Evolutionary conservation across 2,113 vertebrate genomes (phyloP), one percentile per base, ranked within the genome.

Genomic region (Scytalopus superciliaris): DNA sequence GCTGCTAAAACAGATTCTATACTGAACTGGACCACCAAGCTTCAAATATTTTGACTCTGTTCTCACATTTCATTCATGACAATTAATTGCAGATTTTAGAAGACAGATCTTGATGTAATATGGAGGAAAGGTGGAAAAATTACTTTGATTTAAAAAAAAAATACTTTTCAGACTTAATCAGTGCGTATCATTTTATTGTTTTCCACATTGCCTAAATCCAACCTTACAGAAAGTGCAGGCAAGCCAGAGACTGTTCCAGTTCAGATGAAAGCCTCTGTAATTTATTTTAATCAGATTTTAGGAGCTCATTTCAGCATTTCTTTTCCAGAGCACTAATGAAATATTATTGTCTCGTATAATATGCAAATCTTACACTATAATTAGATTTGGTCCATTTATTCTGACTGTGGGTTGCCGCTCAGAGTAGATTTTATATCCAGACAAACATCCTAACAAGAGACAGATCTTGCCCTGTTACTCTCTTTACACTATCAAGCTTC

Each of bases 201-300:
- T 88, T 88, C 56, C 15, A 33, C 25, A 12, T 49, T 78, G 39
- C 30, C 33, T 84, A 90, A 88, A 52, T 83, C 10, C 31, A 91
- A n/a, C 60, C 40, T 60, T 52, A 84, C 47, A 53, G 31, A 93
- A 93, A 86, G 30, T 17, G 16, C 28, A 86, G 60, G 27, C 37
- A 80, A 82, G 59, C 16, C 78, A 74, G 66, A 75, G 45, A 40
- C 52, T 66, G n/a, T 73, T 86, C 66, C n/a, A 52, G 33, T 83
- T 88, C 47, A 77, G 40, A 80, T 67, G n/a, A 67, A 86, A 83
- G 35, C 44, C 78, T 80, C 63, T 70, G 35, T 81, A 57, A 91
- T 94, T 87, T 39, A 78, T 69, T 85, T 91, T 76, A 87, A 18
- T 95, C 64, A 84, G 44, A 81, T 81, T 95, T 88, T 67, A 89